phyloP scores from a whole-genome alignment of 2,113 vertebrate species.

The Chionodraco myersi region DNA sequence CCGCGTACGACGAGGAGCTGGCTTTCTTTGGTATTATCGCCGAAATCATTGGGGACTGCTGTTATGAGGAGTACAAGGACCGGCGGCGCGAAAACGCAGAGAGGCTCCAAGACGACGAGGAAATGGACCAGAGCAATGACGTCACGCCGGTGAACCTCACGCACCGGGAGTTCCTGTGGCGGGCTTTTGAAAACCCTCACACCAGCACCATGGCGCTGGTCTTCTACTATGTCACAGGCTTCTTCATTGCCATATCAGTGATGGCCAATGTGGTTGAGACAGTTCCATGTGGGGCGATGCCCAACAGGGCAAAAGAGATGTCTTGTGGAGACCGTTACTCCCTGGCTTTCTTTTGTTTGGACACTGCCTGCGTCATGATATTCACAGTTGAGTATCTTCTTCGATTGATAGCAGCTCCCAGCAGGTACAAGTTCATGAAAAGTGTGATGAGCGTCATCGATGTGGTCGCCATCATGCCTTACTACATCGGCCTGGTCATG shows the following conservation, averaged over 20 bases:
- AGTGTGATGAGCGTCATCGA: slow-evolving; percentile 99
- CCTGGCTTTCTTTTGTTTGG: slow-evolving; percentile 97
- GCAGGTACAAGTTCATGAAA: slow-evolving; percentile 96
- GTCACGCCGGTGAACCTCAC: slow-evolving; percentile 89
- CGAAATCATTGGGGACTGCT: slow-evolving; percentile 98
- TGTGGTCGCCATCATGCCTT: slow-evolving; percentile 99
- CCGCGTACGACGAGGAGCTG: slow-evolving; percentile 97
- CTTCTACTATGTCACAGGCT: slow-evolving; percentile 99
- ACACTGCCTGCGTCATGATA: slow-evolving; percentile 99
- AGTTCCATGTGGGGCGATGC: slow-evolving; percentile 90
- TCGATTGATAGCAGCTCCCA: slow-evolving; percentile 93
- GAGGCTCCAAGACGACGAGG: slow-evolving; percentile 94
- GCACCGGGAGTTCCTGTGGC: slow-evolving; percentile 93
- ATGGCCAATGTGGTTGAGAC: slow-evolving; percentile 98
- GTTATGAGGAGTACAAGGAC: slow-evolving; percentile 99
- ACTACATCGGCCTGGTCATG: slow-evolving; percentile 99
- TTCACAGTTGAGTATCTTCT: slow-evolving; percentile 97
- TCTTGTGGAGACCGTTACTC: slow-evolving; percentile 97
- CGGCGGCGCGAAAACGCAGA: slow-evolving; percentile 94
- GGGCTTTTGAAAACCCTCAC: slow-evolving; percentile 98
- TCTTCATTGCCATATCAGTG: slow-evolving; percentile 99
- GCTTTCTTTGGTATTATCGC: slow-evolving; percentile 98
- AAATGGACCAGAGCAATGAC: slow-evolving; percentile 88
- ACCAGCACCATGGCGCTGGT: slow-evolving; percentile 98
- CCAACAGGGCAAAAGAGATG: slow-evolving; percentile 88